Conservation (phyloP, 2,888 invertebrate species). For the Melinopterus prodromus region DNA sequence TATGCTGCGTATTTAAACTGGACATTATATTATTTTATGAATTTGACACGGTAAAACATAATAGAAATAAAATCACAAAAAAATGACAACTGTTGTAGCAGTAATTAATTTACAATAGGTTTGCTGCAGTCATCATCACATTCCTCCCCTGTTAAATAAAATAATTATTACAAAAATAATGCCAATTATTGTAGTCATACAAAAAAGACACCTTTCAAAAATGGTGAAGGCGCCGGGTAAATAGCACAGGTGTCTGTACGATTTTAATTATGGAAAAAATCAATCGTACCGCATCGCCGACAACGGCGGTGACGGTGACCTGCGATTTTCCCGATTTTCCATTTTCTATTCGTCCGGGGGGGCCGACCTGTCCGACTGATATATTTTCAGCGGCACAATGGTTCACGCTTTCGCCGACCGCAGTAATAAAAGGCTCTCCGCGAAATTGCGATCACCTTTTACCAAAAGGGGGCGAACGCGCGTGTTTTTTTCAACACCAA, state of each 20-base stretch:
- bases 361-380: constrained; percentile 14
- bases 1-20: too few species aligned
- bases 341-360: constrained; percentile 16
- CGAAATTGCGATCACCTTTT: constrained; percentile 23
- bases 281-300: constrained; percentile 14
- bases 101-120: too few species aligned
- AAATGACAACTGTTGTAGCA: too few species aligned
- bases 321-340: constrained; percentile 17
- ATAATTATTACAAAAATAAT: too few species aligned
- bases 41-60: too few species aligned
- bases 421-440: constrained; percentile 24
- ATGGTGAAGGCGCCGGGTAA: not conserved
- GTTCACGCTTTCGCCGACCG: not conserved
- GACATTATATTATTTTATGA: too few species aligned
- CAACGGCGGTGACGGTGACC: not conserved
- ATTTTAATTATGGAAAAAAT: constrained; percentile 20
- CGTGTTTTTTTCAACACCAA: not conserved
- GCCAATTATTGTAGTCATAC: too few species aligned
- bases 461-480: not conserved
- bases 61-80: too few species aligned
- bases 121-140: too few species aligned
- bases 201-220: not conserved
- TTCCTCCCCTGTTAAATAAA: too few species aligned
- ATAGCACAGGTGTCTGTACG: constrained; percentile 20
- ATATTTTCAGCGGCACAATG: constrained; percentile 21